Evolutionary conservation across 2,888 invertebrate species (phyloP).

Genomic region (Arrhopalites spinosus): DNA sequence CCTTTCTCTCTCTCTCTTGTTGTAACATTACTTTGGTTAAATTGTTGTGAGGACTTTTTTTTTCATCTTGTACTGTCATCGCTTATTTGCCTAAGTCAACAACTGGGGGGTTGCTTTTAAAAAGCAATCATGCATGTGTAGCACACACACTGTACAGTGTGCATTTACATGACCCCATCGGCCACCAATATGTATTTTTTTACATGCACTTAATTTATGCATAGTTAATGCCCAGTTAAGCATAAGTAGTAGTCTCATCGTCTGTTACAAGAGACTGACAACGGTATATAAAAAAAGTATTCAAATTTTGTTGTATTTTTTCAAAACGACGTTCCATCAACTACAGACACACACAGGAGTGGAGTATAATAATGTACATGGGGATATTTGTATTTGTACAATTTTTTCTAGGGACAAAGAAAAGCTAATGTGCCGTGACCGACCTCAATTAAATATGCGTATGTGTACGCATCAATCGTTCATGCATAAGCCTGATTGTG

Average conservation of each 20-base stretch:
- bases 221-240: constrained; percentile 12
- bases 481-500: constrained; percentile 20
- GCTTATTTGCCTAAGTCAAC: constrained; percentile 39
- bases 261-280: not conserved
- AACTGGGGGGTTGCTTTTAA: constrained; percentile 40
- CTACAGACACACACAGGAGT: not conserved
- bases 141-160: not conserved
- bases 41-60: not conserved
- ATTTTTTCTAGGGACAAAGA: not conserved
- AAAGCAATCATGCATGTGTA: constrained; percentile 41
- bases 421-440: constrained; percentile 27
- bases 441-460: constrained; percentile 30
- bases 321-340: not conserved
- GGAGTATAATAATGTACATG: not conserved
- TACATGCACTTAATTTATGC: constrained; percentile 9
- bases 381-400: not conserved
- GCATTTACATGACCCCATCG: constrained; percentile 7
- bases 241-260: not conserved
- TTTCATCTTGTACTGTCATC: constrained; percentile 29
- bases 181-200: not conserved
- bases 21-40: not conserved
- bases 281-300: not conserved
- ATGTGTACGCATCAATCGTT: constrained; percentile 17
- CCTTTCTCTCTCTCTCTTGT: not conserved
- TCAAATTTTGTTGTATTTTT: constrained; percentile 4